Evolutionary conservation across 1,140 invertebrate species (phyloP).

Genomic region (Drosophila eugracilis): DNA sequence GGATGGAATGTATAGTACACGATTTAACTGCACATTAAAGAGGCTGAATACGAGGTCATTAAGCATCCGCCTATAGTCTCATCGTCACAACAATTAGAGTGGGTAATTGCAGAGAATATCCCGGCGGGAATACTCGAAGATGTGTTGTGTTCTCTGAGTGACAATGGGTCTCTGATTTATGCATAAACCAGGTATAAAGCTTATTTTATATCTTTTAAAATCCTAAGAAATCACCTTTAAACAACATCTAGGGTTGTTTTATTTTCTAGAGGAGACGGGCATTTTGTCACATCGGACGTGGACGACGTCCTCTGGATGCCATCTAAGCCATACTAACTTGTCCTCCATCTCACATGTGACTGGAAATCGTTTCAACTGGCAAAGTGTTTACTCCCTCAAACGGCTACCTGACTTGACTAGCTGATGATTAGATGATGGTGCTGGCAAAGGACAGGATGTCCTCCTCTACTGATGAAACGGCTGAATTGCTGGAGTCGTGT

Average conservation of each 20-base stretch:
- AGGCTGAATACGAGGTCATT: constrained; percentile 6
- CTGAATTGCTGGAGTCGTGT: background rate
- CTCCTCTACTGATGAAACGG: background rate
- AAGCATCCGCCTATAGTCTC: background rate
- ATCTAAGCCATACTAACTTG: background rate
- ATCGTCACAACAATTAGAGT: background rate
- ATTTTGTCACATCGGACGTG: background rate
- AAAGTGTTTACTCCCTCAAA: constrained; percentile 14
- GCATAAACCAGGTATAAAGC: background rate
- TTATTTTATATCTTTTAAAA: background rate
- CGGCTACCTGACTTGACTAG: constrained; percentile 17
- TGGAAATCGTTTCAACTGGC: constrained; percentile 2
- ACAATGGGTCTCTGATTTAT: background rate
- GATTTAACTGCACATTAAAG: constrained; percentile 2
- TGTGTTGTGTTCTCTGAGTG: background rate
- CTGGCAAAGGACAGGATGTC: constrained; percentile 9
- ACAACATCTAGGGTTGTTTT: background rate
- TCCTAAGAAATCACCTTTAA: background rate
- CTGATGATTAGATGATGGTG: constrained; percentile 19
- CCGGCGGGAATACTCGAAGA: no score
- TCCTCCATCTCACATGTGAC: background rate
- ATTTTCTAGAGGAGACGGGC: background rate
- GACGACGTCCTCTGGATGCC: background rate
- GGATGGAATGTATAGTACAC: background rate
- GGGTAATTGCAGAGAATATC: background rate